These are phyloP conservation scores for Hephaestus fuliginosus DNA, from an alignment of 2,797 vertebrate species.

Conservation along the genomic window DNA sequence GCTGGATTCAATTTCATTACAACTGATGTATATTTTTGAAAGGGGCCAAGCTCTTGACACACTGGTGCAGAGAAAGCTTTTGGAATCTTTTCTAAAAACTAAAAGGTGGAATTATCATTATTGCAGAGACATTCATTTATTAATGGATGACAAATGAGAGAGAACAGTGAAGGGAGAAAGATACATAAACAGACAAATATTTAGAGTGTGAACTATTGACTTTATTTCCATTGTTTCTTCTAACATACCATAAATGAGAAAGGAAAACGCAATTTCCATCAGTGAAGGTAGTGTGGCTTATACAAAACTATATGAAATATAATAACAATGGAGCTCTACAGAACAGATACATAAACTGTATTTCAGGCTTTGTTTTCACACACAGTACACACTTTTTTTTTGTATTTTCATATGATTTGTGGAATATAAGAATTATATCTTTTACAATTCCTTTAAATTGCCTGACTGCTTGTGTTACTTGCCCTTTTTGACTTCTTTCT, in stretches of 20 bases:
- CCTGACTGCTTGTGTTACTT: too few species aligned
- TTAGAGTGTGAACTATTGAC: background rate
- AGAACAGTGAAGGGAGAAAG: slow-evolving; percentile 21
- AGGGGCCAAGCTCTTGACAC: slow-evolving; percentile 60
- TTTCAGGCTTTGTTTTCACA: too few species aligned
- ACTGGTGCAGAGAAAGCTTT: slow-evolving; percentile 45
- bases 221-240: background rate
- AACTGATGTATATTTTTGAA: slow-evolving; percentile 79
- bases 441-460: too few species aligned
- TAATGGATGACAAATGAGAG: slow-evolving; percentile 45
- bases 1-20: slow-evolving; percentile 76
- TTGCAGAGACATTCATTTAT: slow-evolving; percentile 62
- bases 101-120: slow-evolving; percentile 72
- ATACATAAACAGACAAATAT: slow-evolving; percentile 9
- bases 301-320: too few species aligned
- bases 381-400: too few species aligned
- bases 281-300: too few species aligned
- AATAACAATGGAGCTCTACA: too few species aligned
- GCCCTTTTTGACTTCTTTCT: too few species aligned
- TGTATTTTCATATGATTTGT: too few species aligned
- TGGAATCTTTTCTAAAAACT: slow-evolving; percentile 56
- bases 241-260: background rate
- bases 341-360: too few species aligned
- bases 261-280: background rate
- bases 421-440: too few species aligned